Percentiles rank a stretch among this genome's conserved stretches.
Evolutionary conservation across 1,140 invertebrate species (phyloP).

Genomic region (Theocolax elegans): DNA sequence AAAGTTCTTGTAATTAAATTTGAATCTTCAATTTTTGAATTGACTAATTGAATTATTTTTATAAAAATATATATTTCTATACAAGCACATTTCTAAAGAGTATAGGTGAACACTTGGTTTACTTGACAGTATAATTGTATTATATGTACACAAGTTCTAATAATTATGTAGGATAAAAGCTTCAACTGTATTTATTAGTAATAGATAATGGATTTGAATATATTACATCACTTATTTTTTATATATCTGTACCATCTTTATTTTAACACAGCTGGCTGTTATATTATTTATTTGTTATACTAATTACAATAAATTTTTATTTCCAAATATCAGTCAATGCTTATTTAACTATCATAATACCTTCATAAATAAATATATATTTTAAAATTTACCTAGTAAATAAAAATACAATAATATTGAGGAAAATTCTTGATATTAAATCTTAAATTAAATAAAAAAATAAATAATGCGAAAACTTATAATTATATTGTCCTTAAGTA

Average conservation of each 20-base stretch:
- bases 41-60: conserved; percentile 12
- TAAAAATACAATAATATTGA: conserved; percentile 6
- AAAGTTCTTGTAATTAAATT: not conserved
- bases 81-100: not conserved
- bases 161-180: not conserved
- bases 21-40: not conserved
- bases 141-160: not conserved
- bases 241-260: conserved; percentile 9
- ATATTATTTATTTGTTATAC: conserved; percentile 35
- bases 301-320: conserved; percentile 31
- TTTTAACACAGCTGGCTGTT: conserved; percentile 43
- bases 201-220: conserved; percentile 24
- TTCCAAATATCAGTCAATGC: too few species aligned
- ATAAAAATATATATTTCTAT: conserved; percentile 27
- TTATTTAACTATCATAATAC: conserved; percentile 8
- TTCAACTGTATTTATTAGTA: not conserved
- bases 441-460: conserved; percentile 14
- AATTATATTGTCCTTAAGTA: conserved; percentile 12
- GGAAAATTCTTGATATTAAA: not conserved
- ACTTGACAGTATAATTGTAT: conserved; percentile 24
- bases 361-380: conserved; percentile 17
- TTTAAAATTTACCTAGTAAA: not conserved
- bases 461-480: conserved; percentile 25
- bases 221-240: conserved; percentile 29
- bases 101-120: not conserved